Conservation (phyloP, 2,113 vertebrate species). For the Empidonax traillii region DNA sequence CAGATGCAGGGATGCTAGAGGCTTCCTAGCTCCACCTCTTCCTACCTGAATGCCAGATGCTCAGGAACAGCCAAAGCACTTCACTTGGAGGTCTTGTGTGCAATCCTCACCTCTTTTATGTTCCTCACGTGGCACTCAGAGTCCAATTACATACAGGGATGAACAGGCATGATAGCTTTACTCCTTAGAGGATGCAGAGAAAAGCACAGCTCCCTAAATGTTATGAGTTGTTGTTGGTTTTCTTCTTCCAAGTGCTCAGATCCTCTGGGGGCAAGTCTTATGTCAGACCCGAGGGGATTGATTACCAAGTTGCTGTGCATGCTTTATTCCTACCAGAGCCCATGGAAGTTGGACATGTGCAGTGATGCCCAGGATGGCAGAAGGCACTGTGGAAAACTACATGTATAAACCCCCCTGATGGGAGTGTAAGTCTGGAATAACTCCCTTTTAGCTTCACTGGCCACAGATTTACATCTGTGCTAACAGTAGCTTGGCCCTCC, state of each 20-base stretch:
- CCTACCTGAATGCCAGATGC: neutral
- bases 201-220: neutral
- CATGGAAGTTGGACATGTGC: neutral
- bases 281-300: neutral
- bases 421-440: slow-evolving; percentile 23
- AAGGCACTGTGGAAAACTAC: neutral
- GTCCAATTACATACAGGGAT: neutral
- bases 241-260: neutral
- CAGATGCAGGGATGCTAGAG: neutral
- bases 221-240: neutral
- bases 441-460: slow-evolving; percentile 35
- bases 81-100: neutral
- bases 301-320: neutral
- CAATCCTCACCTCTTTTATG: neutral
- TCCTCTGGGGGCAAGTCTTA: neutral
- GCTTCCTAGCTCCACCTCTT: neutral
- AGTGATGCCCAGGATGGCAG: neutral
- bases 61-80: neutral
- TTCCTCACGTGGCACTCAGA: neutral
- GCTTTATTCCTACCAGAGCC: neutral
- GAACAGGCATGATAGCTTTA: neutral
- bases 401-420: neutral
- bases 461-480: slow-evolving; percentile 17
- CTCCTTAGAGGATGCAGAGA: neutral
- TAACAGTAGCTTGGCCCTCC: neutral